Base-by-base conservation (phyloP, 2,797 vertebrate genomes). In the Platyrinchus mystaceus region DNA sequence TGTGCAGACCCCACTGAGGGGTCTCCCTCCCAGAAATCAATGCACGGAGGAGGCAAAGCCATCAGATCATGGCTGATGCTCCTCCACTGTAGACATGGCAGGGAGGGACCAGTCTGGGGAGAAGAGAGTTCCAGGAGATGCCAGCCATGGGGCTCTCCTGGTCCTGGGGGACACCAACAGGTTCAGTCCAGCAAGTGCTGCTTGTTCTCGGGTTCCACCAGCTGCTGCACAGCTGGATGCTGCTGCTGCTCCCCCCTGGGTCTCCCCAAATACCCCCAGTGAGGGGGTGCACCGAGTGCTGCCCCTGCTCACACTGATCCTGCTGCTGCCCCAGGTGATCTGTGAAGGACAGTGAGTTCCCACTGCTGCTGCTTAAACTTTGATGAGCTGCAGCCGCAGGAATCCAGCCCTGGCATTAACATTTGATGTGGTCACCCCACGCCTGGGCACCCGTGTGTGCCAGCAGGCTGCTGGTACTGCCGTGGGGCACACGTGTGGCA, bases 351-450 rank as follows among this genome's bases (percentile, higher is more conserved):
- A 50, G 87, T 32, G 11, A 78, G 74, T 95, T 93, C 97, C 94
- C 95, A 32, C 68, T 2, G 7, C 56, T 14, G 55, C 94, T 95
- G 76, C 82, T 97, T 67, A 97, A 97, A 96, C 23, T 96, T 97
- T 97, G 37, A 97, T 97, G 97, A 97, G 52, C 82, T 56, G 37
- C 79, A 76, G 96, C 86, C 0, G 16, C 68, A 66, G 68, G 84
- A 93, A 89, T 84, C 78, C 87, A 75, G 78, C 67, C 34, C 73
- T 12, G 37, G 49, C 95, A 97, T 96, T 96, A 96, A 96, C 91
- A 83, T 96, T 96, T 96, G 91, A 96, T 96, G 95, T 1, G 64
- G 87, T 83, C 84, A 70, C 68, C 71, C 68, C 1, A 0, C 0
- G 2, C 41, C 69, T 21, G 49, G 92, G 88, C 90, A 76, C 46